A percentile compares a stretch with the other conserved stretches of the same genome.
phyloP scores from a whole-genome alignment of 53 echinoderm and acorn worm genomes.

The Luidia sarsii region DNA sequence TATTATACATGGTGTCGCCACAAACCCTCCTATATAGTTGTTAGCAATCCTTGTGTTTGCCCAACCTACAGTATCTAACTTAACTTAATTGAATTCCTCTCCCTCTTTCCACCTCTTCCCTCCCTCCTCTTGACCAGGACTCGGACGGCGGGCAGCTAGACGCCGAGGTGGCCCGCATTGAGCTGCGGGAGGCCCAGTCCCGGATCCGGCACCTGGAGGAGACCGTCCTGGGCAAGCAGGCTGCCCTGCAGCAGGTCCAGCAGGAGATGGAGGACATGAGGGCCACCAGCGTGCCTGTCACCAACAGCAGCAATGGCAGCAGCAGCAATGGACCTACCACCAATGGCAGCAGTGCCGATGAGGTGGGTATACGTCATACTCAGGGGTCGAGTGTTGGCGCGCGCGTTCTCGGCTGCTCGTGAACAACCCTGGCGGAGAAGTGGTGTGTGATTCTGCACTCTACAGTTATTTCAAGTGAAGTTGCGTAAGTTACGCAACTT shows the following conservation, averaged over 20 bases:
- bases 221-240: conserved; percentile 83
- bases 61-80: too few relatives aligned
- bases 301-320: neutral
- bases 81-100: too few relatives aligned
- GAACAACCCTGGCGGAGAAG: too few relatives aligned
- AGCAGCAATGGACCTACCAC: conserved; percentile 8
- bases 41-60: too few relatives aligned
- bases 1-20: too few relatives aligned
- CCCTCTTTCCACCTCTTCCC: too few relatives aligned
- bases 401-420: too few relatives aligned
- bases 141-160: conserved; percentile 87
- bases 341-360: conserved; percentile 2
- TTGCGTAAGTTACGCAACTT: too few relatives aligned
- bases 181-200: conserved; percentile 65
- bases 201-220: conserved; percentile 88
- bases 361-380: conserved; percentile 22
- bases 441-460: too few relatives aligned
- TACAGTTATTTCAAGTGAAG: too few relatives aligned
- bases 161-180: conserved; percentile 63
- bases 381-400: too few relatives aligned
- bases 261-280: conserved; percentile 31
- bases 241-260: conserved; percentile 71
- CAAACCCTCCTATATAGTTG: too few relatives aligned
- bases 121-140: conserved; percentile 59
- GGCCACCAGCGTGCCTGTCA: conserved; percentile 3